These are phyloP conservation scores for Crocidura indochinensis DNA, from an alignment of 2,797 vertebrate genomes.

Conservation along the genomic window DNA sequence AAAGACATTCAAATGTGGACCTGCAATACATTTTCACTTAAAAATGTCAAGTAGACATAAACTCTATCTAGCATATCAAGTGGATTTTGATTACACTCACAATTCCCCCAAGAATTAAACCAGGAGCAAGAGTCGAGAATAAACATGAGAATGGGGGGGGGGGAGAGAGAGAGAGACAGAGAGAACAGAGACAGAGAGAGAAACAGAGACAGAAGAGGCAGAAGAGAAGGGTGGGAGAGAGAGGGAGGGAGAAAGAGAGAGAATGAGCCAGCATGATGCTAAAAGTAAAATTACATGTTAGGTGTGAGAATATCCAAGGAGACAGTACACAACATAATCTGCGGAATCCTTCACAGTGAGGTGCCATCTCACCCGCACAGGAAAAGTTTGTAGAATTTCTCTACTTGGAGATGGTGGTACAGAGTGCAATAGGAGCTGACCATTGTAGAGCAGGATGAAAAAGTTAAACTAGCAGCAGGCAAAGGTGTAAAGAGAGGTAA, in stretches of 20 bases:
- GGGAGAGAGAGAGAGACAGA: no score
- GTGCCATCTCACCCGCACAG: background rate
- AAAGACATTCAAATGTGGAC: slow-evolving; percentile 11
- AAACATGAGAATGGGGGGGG: no score
- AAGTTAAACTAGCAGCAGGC: background rate
- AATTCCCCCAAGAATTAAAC: background rate
- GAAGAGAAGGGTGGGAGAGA: no score
- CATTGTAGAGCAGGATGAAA: background rate
- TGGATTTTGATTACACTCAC: slow-evolving; percentile 1
- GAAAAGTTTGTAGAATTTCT: background rate
- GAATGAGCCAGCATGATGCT: background rate
- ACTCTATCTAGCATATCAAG: background rate
- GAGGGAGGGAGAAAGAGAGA: no score
- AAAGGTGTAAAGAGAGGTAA: background rate
- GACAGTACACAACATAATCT: background rate
- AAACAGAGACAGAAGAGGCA: background rate
- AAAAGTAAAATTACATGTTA: background rate
- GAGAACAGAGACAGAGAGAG: no score
- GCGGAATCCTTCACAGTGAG: background rate
- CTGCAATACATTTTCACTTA: slow-evolving; percentile 36
- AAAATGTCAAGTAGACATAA: slow-evolving; percentile 21
- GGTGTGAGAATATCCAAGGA: background rate
- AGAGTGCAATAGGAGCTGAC: background rate
- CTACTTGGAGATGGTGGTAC: background rate
- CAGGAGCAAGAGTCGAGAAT: background rate